Base-by-base conservation (phyloP, 2,888 invertebrate genomes). In the Nephrotoma flavescens region DNA sequence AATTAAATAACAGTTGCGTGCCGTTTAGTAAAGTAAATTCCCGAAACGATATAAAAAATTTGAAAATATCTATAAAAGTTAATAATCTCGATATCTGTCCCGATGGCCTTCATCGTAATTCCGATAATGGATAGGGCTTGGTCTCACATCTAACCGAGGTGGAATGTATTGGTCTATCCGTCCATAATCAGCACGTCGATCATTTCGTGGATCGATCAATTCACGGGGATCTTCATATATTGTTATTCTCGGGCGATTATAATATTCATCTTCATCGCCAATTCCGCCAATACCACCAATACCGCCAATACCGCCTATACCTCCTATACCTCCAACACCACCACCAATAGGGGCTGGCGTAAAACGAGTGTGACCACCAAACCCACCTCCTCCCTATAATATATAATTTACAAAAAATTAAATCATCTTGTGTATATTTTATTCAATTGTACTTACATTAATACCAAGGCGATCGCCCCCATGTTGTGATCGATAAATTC, bases 171-270 rank as follows among this genome's bases (percentile, higher is more conserved):
- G 45, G 12, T 42, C 45, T 31, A 52, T 42, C 47, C 12, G n/a
- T n/a, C 42, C 52, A 57, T 47, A 83, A 44, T 86, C 71, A 11
- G 42, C 84, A 41, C 86, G 86, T 11, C 85, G 85, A 42, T 87
- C 86, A 44, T 42, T 47, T 41, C 86, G 71, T 84, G 86, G 87
- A 86, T 87, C 86, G 11, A 86, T 86, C 11, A 47, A 44, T 19
- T 87, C 87, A 52, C 87, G 41, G 42, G 87, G 87, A 86, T 87
- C 87, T 15, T 87, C 87, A 83, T 87, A 87, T 86, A 87, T 86
- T 42, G 87, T 87, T 52, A 87, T 87, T 86, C 86, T 87, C 12
- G 83, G 86, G 42, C 87, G 87, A 19, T 86, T 83, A 86, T 84
- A 86, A 87, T 86, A 87, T 11, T 86, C 86, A 44, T 86, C 86